phyloP scores from a whole-genome alignment of 2,888 invertebrate species.

The Lamproptera curius region DNA sequence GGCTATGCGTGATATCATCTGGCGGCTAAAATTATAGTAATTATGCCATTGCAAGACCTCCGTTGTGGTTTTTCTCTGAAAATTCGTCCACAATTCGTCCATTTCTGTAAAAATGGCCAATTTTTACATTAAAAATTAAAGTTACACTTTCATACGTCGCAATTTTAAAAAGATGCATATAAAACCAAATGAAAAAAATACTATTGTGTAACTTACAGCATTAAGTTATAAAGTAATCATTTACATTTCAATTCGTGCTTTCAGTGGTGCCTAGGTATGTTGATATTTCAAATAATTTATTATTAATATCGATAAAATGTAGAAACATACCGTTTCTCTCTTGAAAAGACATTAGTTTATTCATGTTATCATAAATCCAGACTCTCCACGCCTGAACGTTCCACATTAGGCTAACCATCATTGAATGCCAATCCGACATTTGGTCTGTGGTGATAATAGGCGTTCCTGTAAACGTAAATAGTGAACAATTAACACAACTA shows the following conservation, averaged over 20 bases:
- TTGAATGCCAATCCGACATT: slow-evolving; percentile 63
- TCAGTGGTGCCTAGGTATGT: too few species aligned
- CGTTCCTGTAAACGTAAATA: slow-evolving; percentile 33
- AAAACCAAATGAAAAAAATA: slow-evolving; percentile 22
- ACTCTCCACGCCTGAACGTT: slow-evolving; percentile 64
- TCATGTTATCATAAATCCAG: slow-evolving; percentile 62
- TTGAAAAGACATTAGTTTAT: slow-evolving; percentile 40
- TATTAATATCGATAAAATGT: slow-evolving; percentile 1
- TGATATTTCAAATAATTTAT: too few species aligned
- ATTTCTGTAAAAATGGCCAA: slow-evolving; percentile 21
- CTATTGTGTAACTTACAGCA: too few species aligned
- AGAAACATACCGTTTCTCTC: slow-evolving; percentile 22
- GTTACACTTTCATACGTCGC: too few species aligned
- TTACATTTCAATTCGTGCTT: too few species aligned
- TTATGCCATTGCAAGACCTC: slow-evolving; percentile 67
- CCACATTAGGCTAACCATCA: slow-evolving; percentile 67
- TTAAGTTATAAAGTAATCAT: too few species aligned
- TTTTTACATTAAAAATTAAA: too few species aligned
- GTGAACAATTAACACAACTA: too few species aligned
- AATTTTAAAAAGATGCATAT: too few species aligned
- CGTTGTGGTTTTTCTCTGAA: slow-evolving; percentile 45
- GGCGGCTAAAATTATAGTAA: slow-evolving; percentile 57
- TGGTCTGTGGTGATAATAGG: slow-evolving; percentile 54
- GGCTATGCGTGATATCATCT: slow-evolving; percentile 49
- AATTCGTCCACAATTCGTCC: slow-evolving; percentile 45